A percentile compares a stretch with the other conserved stretches of the same genome.
These are phyloP conservation scores for Pecten maximus DNA, from an alignment of 2,888 invertebrate species.

Conservation along the genomic window DNA sequence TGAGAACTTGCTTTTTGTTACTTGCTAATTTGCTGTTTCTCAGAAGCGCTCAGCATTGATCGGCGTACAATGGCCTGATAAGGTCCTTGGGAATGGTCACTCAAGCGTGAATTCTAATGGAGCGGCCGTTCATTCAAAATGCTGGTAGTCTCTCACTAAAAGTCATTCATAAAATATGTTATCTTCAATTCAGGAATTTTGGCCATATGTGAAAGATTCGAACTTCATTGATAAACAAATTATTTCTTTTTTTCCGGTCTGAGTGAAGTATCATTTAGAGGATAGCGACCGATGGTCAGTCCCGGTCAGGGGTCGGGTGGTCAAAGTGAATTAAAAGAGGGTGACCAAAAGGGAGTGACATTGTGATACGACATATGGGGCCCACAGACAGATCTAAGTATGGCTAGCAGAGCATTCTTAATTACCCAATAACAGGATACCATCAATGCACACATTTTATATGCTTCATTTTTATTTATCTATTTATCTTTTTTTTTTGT, in stretches of 20 bases:
- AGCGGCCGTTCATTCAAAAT: not conserved
- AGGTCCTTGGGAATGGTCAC: not conserved
- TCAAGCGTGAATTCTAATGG: not conserved
- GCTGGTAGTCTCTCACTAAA: not conserved
- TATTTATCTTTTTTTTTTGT: not conserved
- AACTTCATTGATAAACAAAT: slow-evolving; percentile 2
- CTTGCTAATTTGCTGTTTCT: too few species aligned
- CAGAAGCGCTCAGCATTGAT: not conserved
- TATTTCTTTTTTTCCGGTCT: not conserved
- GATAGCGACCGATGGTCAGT: not conserved
- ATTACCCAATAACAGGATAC: not conserved
- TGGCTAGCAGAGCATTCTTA: not conserved
- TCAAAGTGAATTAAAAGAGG: not conserved
- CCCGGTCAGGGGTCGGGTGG: not conserved
- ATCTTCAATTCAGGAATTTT: not conserved
- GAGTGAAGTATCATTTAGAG: not conserved
- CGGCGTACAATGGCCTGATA: not conserved
- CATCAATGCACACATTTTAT: not conserved
- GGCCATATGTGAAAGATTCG: not conserved
- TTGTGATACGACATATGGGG: not conserved
- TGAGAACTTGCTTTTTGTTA: too few species aligned
- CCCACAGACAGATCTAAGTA: not conserved
- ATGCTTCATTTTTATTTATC: too few species aligned
- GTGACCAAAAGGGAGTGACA: not conserved
- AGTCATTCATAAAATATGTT: not conserved